Base-by-base conservation (phyloP, 2,888 invertebrate genomes). In the Cryptops parisi region DNA sequence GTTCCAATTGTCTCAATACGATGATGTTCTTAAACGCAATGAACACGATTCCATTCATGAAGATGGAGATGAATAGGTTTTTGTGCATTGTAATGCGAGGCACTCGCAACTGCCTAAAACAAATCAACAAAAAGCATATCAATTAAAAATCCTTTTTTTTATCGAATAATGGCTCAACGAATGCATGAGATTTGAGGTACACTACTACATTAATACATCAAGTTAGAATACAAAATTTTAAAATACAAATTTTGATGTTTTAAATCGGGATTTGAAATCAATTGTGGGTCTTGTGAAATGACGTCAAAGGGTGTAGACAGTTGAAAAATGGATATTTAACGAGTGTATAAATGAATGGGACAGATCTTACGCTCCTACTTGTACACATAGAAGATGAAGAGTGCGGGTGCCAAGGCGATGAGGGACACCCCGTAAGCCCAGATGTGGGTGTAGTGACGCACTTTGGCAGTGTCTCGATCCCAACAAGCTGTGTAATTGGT, bases 1-100 rank as follows among this genome's bases (percentile, higher is more conserved):
- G 22, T 27, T 26, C 17, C 3, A 47, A 26, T 15, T 25, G 23
- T 40, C 22, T 5, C 4, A 51, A 12, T 17, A 51, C 62, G 39
- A 66, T 60, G n/a, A 62, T 54, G 15, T 61, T 60, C 54, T 66
- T 64, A 59, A 67, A 65, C n/a, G 60, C 57, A 45, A 68, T 64
- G 25, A 64, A 62, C 26, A 66, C 60, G 1, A 70, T 56, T 1
- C 70, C 70, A 52, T 72, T 70, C 54, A 72, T 57, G 15, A 74
- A 62, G 53, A 73, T 67, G n/a, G 72, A 71, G 17, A 68, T 57
- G 61, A 74, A 74, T 47, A 74, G 65, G 60, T 74, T 71, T 59
- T 70, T 71, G 62, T 74, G 74, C 25, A 74, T 62, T 2, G 70
- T 69, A 21, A 74, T 70, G 1, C 74, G 66, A 33, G 68, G 70